phyloP scores from a whole-genome alignment of 2,797 vertebrate species.

The Catostomus latipinnis region DNA sequence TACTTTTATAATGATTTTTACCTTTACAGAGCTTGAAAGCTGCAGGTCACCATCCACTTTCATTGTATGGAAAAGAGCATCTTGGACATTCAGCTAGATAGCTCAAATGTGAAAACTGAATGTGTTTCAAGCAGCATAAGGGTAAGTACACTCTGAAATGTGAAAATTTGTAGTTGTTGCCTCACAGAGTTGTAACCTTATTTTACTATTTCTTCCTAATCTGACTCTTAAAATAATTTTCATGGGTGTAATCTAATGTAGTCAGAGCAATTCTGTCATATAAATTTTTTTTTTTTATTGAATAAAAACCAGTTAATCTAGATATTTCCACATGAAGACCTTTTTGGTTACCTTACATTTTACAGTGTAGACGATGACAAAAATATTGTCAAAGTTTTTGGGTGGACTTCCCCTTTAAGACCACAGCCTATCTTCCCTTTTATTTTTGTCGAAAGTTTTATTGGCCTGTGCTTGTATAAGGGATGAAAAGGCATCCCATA shows the following conservation, averaged over 20 bases:
- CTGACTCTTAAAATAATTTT: not conserved
- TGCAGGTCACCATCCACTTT: no score
- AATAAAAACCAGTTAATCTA: no score
- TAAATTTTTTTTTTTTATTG: not conserved
- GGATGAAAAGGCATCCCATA: conserved; percentile 4
- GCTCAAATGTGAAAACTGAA: no score
- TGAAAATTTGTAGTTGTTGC: no score
- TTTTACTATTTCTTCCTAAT: not conserved
- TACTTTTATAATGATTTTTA: no score
- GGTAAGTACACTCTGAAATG: no score
- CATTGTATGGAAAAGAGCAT: no score
- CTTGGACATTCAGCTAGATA: no score
- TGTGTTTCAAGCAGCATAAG: no score
- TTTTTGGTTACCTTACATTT: not conserved
- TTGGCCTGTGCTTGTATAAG: conserved; percentile 12
- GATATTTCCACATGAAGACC: no score
- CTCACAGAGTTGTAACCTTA: no score
- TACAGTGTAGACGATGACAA: not conserved
- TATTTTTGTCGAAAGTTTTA: not conserved
- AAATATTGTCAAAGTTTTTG: not conserved
- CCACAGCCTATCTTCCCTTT: not conserved
- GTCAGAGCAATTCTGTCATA: not conserved
- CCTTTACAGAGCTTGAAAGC: no score
- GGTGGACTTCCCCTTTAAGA: not conserved
- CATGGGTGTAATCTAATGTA: not conserved